These are phyloP conservation scores for Lacanobia oleracea DNA, from an alignment of 2,888 invertebrate species.

Conservation along the genomic window DNA sequence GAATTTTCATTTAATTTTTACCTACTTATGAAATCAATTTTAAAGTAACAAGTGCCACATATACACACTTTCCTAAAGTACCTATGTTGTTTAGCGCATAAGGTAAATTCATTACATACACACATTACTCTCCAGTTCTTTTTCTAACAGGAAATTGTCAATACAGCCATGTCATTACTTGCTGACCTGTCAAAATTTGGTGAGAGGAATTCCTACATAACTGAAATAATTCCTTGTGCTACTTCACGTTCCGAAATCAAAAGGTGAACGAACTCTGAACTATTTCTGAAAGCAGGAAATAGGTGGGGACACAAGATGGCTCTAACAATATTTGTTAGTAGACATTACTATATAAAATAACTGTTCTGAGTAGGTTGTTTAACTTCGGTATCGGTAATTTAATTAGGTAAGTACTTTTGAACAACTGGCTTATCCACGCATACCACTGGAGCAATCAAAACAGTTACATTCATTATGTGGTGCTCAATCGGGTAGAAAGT, in stretches of 20 bases:
- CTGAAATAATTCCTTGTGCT: background rate
- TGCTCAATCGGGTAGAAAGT: too few relatives aligned
- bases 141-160: background rate
- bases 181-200: background rate
- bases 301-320: constrained; percentile 6
- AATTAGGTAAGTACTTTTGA: too few relatives aligned
- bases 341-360: too few relatives aligned
- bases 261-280: constrained; percentile 51
- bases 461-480: too few relatives aligned
- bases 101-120: background rate
- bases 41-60: background rate
- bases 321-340: constrained; percentile 34
- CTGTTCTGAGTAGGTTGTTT: background rate
- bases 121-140: too few relatives aligned
- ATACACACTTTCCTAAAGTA: background rate
- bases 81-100: background rate
- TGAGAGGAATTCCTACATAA: background rate
- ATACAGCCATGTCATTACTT: background rate
- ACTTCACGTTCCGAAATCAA: background rate
- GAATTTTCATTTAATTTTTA: constrained; percentile 59
- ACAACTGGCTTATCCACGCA: too few relatives aligned
- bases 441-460: too few relatives aligned
- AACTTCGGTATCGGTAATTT: too few relatives aligned
- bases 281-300: constrained; percentile 49
- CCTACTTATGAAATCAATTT: background rate